A percentile compares a stretch with the other conserved stretches of the same genome.
phyloP scores from a whole-genome alignment of 2,888 invertebrate genomes.

The Blastobasis adustella region DNA sequence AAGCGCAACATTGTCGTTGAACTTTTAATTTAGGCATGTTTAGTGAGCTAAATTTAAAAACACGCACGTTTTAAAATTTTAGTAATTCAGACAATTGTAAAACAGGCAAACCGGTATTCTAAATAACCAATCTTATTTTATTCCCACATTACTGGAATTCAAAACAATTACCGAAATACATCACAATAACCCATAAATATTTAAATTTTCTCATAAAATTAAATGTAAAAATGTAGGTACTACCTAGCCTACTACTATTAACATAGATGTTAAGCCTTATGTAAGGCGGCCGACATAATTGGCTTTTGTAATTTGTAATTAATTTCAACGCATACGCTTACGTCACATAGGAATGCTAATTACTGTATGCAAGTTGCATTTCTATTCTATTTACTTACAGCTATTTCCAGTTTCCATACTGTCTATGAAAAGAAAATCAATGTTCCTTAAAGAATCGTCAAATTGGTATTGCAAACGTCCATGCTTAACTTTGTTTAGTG shows the following conservation, averaged over 20 bases:
- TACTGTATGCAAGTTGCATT: constrained; percentile 12
- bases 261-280: constrained; percentile 65
- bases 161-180: neutral
- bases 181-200: constrained; percentile 3
- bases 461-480: too few relatives aligned
- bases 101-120: too few relatives aligned
- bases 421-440: too few relatives aligned
- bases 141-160: neutral
- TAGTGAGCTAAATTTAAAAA: too few relatives aligned
- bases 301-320: constrained; percentile 32
- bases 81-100: too few relatives aligned
- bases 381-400: constrained; percentile 3
- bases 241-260: constrained; percentile 28
- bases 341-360: constrained; percentile 20
- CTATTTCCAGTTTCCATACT: too few relatives aligned
- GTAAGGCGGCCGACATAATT: constrained; percentile 45
- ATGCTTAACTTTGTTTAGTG: too few relatives aligned
- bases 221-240: constrained; percentile 3
- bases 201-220: constrained; percentile 2
- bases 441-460: too few relatives aligned
- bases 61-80: too few relatives aligned
- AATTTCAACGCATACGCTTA: constrained; percentile 26
- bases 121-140: neutral
- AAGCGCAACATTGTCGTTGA: too few relatives aligned
- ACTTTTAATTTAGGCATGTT: too few relatives aligned